phyloP scores from a whole-genome alignment of 2,797 vertebrate genomes.

The Lagodon rhomboides region DNA sequence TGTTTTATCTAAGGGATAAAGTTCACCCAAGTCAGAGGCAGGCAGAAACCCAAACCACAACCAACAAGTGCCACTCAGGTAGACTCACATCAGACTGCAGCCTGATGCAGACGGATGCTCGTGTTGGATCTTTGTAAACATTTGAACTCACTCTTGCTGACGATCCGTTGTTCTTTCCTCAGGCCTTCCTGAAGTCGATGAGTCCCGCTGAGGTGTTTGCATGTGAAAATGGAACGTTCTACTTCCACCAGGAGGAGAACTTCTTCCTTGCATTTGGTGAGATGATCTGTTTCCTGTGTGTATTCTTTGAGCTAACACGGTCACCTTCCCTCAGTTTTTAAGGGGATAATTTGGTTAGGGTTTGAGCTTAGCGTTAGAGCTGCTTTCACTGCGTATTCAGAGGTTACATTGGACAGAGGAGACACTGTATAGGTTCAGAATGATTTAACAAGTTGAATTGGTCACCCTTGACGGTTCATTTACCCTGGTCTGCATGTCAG shows the following conservation, averaged over 20 bases:
- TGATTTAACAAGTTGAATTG: too few species aligned
- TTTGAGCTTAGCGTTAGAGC: too few species aligned
- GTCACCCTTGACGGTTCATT: too few species aligned
- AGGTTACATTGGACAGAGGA: too few species aligned
- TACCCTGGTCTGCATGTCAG: too few species aligned
- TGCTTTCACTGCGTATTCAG: too few species aligned
- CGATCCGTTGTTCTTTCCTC: background rate
- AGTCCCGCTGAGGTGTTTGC: slow-evolving; percentile 73
- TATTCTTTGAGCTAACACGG: background rate
- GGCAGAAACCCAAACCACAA: slow-evolving; percentile 35
- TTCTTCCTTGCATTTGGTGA: slow-evolving; percentile 80
- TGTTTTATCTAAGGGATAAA: slow-evolving; percentile 59
- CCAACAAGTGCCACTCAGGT: slow-evolving; percentile 66
- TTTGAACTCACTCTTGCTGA: background rate
- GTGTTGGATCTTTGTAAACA: background rate
- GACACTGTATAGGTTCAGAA: too few species aligned
- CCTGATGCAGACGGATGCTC: background rate
- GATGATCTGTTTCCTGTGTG: background rate
- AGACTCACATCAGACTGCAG: background rate
- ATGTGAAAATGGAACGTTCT: slow-evolving; percentile 74
- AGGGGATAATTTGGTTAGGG: too few species aligned
- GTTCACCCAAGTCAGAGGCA: slow-evolving; percentile 57
- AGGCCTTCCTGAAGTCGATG: slow-evolving; percentile 67
- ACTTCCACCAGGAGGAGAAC: slow-evolving; percentile 75
- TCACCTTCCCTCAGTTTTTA: background rate